Base-by-base conservation (phyloP, 37 sponge, comb jelly and placozoan genomes). In the Eunapius fragilis region DNA sequence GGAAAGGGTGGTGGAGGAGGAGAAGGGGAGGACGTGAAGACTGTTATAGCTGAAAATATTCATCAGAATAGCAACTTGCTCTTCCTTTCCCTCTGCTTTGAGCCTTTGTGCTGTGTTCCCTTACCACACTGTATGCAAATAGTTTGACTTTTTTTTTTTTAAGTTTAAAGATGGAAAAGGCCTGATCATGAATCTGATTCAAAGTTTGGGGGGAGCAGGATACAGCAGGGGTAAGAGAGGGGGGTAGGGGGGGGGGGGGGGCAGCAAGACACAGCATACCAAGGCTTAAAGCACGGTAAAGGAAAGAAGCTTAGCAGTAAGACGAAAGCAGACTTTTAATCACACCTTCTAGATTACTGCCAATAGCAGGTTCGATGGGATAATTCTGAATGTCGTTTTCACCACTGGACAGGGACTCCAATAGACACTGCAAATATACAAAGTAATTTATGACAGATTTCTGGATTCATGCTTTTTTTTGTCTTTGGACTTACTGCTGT, bases 381-480 rank as follows among this genome's bases (percentile, higher is more conserved):
- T 58, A 58, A 19, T 10, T 58, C 58, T 4, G 58, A 17, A 4
- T 25, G 27, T 27, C 32, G 2, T 76, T 41, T 24, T 76, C 45
- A 19, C 37, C 37, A 14, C 34, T 25, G 25, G 71, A 67, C 4
- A 91, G 78, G 17, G 87, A 81, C 74, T 86, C 87, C 34, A 86
- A 34, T 2, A 91, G 70, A 86, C 87, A 87, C 91, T 91, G 85
- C 25, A 75, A 37, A 34, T 2, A 91, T 50, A 86, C 87, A 87
- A 87, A 86, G 85, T 9, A 75, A 37, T 31, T 69, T 38, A 80
- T 14, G 33, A 33, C 45, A 69, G 33, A 33, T 37, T 28, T 28
- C 76, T 3, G 31, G 24, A 68, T 28, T n/a, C n/a, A 31, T n/a
- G 12, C 45, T 36, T 2, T 69, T 28, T 28, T 7, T 34, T 6